Percentiles rank a stretch among this genome's conserved stretches.
Evolutionary conservation across 92 coral and sea anemone genomes (phyloP).

Genomic region (Virgularia gustaviana): DNA sequence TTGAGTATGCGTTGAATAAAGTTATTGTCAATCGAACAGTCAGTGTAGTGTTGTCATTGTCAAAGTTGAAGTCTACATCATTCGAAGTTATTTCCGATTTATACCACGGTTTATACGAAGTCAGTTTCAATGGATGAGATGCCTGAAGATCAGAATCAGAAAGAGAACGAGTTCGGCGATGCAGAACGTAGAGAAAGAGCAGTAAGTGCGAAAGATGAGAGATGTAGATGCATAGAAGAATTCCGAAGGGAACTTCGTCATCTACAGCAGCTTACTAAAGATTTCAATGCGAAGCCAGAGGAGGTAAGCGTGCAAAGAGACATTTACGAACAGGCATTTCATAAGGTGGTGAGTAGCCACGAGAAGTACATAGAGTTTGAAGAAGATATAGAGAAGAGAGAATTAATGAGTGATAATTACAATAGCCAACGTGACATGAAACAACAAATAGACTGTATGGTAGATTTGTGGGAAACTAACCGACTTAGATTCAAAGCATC

Average conservation of each 20-base stretch:
- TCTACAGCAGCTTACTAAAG: conserved; percentile 22
- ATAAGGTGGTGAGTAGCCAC: conserved; percentile 39
- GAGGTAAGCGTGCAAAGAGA: conserved; percentile 21
- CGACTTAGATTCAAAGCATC: conserved; percentile 24
- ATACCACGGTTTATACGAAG: too few relatives aligned
- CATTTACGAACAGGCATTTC: conserved; percentile 18
- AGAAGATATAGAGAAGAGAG: conserved; percentile 49
- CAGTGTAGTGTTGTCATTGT: not conserved
- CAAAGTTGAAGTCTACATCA: conserved; percentile 15
- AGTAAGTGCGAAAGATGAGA: conserved; percentile 13
- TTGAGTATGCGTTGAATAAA: not conserved
- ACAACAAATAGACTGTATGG: conserved; percentile 43
- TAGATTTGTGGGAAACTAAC: conserved; percentile 11
- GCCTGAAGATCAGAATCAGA: too few relatives aligned
- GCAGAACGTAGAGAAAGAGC: conserved; percentile 48
- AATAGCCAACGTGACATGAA: conserved; percentile 53
- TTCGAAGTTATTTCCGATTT: too few relatives aligned
- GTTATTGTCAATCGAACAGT: too few relatives aligned
- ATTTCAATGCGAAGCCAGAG: not conserved
- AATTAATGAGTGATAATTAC: conserved; percentile 49
- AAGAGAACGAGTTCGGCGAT: too few relatives aligned
- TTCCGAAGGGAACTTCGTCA: conserved; percentile 22
- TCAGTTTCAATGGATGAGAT: too few relatives aligned
- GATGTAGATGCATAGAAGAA: conserved; percentile 40
- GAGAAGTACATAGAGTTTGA: conserved; percentile 50